These are phyloP conservation scores for Cyclophora albipunctata DNA, from an alignment of 2,888 invertebrate genomes.

Conservation along the genomic window DNA sequence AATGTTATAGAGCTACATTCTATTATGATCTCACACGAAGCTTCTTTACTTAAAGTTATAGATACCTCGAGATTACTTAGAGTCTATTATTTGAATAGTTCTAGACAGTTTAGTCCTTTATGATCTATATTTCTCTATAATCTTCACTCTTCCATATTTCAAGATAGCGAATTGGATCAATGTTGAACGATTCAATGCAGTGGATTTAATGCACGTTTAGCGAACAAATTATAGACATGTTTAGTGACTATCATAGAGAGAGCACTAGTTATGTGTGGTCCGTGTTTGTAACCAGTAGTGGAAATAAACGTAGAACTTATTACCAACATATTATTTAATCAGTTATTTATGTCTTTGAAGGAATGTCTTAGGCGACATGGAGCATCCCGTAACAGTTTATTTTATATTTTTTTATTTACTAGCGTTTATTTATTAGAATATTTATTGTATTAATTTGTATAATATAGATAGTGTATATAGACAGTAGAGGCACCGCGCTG, in stretches of 20 bases:
- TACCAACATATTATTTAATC: slow-evolving; percentile 22
- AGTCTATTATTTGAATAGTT: slow-evolving; percentile 36
- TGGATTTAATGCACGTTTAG: slow-evolving; percentile 62
- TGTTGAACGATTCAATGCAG: slow-evolving; percentile 35
- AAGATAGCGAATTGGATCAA: slow-evolving; percentile 40
- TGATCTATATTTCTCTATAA: slow-evolving; percentile 46
- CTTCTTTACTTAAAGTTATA: slow-evolving; percentile 10
- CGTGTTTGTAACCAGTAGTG: slow-evolving; percentile 45
- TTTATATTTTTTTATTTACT: slow-evolving; percentile 7
- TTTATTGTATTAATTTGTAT: slow-evolving; percentile 27
- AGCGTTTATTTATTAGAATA: slow-evolving; percentile 15
- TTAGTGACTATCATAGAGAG: slow-evolving; percentile 45
- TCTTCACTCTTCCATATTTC: slow-evolving; percentile 75
- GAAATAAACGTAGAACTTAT: slow-evolving; percentile 26
- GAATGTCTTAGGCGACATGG: slow-evolving; percentile 64
- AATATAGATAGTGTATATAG: slow-evolving; percentile 1
- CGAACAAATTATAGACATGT: slow-evolving; percentile 45
- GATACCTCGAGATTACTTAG: slow-evolving; percentile 24
- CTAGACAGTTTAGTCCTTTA: slow-evolving; percentile 47
- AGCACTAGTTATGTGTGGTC: slow-evolving; percentile 60
- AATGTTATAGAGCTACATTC: slow-evolving; percentile 28
- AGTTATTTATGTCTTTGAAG: slow-evolving; percentile 37
- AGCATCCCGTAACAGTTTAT: slow-evolving; percentile 41
- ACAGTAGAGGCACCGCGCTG: slow-evolving; percentile 27
- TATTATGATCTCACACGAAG: slow-evolving; percentile 10